Percentiles rank a stretch among this genome's conserved stretches.
phyloP scores from a whole-genome alignment of 2,113 vertebrate genomes.

The Hemichromis elongatus region DNA sequence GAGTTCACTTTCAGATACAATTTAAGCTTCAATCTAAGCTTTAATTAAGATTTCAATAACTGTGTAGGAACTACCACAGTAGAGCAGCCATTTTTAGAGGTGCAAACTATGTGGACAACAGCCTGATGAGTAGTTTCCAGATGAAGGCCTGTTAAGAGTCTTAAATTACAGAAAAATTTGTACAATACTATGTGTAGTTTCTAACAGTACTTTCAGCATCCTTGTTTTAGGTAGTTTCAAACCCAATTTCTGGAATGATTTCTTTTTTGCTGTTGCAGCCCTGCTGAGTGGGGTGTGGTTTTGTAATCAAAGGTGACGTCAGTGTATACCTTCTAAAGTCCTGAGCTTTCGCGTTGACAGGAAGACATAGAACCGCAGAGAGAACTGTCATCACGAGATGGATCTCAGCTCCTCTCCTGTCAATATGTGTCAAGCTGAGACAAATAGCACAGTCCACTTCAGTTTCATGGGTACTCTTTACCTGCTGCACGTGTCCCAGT shows the following conservation, averaged over 20 bases:
- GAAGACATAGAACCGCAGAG: neutral
- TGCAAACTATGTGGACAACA: neutral
- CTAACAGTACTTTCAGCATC: neutral
- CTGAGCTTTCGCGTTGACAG: neutral
- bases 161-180: neutral
- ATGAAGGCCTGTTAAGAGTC: neutral
- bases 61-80: neutral
- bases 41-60: neutral
- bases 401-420: neutral
- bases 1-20: neutral
- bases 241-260: neutral
- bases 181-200: neutral
- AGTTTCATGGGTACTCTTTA: rapidly evolving
- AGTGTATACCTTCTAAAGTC: neutral
- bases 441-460: neutral
- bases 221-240: neutral
- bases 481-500: neutral
- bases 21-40: neutral
- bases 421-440: conserved; percentile 28
- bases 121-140: neutral
- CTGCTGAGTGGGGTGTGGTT: neutral
- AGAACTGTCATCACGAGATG: neutral
- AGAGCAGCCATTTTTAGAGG: neutral
- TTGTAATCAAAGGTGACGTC: neutral
- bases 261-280: neutral